phyloP scores from a whole-genome alignment of 2,888 invertebrate genomes.

The Agrilus mali region DNA sequence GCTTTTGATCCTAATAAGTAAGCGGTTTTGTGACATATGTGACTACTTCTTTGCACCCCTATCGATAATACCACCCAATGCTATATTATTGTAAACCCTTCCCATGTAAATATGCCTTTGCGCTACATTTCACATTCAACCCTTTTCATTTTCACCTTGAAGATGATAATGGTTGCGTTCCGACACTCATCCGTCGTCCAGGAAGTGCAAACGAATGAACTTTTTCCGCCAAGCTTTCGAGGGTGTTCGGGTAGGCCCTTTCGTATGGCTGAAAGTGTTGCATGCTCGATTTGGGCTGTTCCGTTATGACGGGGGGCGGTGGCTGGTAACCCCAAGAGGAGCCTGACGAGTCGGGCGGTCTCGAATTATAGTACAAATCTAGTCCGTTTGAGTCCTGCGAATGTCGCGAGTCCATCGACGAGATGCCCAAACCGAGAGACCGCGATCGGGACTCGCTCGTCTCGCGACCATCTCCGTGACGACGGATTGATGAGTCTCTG shows the following conservation, averaged over 20 bases:
- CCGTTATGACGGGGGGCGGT: slow-evolving; percentile 80
- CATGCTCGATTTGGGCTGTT: slow-evolving; percentile 70
- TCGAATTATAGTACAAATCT: slow-evolving; percentile 72
- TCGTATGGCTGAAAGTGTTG: slow-evolving; percentile 84
- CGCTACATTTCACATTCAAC: too few relatives aligned
- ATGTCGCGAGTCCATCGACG: slow-evolving; percentile 50
- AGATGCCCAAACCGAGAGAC: slow-evolving; percentile 51
- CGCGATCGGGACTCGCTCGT: slow-evolving; percentile 66
- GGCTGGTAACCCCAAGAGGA: slow-evolving; percentile 61
- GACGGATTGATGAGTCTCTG: slow-evolving; percentile 36
- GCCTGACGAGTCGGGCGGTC: slow-evolving; percentile 47
- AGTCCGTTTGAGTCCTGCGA: slow-evolving; percentile 47
- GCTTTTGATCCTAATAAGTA: too few relatives aligned
- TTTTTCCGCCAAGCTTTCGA: slow-evolving; percentile 85
- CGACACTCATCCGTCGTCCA: slow-evolving; percentile 54
- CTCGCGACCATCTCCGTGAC: slow-evolving; percentile 65
- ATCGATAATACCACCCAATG: too few relatives aligned
- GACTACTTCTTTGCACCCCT: too few relatives aligned
- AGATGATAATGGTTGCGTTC: slow-evolving; percentile 39
- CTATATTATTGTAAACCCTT: too few relatives aligned
- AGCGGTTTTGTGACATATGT: too few relatives aligned
- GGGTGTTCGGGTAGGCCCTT: slow-evolving; percentile 72
- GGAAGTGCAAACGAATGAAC: slow-evolving; percentile 68
- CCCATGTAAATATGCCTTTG: too few relatives aligned
- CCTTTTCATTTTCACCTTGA: slow-evolving; percentile 3